Conservation (phyloP, 2,113 vertebrate species). For the Sylvia atricapilla region DNA sequence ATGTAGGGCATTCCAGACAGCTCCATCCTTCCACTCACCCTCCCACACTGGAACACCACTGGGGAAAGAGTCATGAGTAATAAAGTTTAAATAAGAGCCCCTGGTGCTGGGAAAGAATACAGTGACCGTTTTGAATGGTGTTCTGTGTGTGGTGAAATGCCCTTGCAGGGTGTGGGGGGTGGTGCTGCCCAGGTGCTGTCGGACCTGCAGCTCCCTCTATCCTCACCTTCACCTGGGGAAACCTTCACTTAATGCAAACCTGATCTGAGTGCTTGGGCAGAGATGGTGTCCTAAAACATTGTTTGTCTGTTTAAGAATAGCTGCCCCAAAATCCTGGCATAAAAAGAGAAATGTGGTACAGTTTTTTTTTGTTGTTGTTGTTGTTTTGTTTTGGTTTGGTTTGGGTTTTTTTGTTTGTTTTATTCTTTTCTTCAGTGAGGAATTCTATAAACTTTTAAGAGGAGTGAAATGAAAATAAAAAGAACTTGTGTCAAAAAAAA, state of each 20-base stretch:
- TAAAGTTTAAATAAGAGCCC: not conserved
- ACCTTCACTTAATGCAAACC: not conserved
- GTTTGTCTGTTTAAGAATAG: not conserved
- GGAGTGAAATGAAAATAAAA: not conserved
- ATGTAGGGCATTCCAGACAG: not conserved
- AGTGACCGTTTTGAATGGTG: not conserved
- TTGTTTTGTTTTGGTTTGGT: too few species aligned
- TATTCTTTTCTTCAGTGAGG: not conserved
- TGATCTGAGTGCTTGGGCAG: not conserved
- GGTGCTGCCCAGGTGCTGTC: not conserved
- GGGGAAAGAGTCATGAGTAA: not conserved
- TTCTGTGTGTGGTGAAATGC: not conserved
- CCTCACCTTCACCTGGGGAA: not conserved
- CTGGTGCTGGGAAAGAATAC: not conserved
- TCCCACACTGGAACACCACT: not conserved
- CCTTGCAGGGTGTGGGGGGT: not conserved
- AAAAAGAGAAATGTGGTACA: not conserved
- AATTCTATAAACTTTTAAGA: not conserved
- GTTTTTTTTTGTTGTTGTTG: not conserved
- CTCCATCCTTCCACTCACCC: not conserved
- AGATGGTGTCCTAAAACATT: not conserved
- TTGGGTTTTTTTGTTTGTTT: too few species aligned
- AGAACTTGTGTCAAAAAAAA: not conserved
- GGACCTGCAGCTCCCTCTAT: not conserved
- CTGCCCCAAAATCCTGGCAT: not conserved